Conservation (phyloP, 2,888 invertebrate species). For the Tetranychus truncatus region DNA sequence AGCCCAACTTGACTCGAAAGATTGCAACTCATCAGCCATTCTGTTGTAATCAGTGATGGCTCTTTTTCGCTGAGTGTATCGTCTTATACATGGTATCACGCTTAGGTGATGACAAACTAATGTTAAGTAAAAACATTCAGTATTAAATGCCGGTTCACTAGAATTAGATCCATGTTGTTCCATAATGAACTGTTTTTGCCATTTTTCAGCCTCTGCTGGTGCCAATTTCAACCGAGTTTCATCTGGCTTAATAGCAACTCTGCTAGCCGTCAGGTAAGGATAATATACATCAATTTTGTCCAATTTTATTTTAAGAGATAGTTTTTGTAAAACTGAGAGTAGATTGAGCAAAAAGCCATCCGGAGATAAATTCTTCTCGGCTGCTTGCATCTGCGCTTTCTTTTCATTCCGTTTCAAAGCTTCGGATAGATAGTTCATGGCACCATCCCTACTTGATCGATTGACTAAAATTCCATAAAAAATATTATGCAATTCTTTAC, state of each 20-base stretch:
- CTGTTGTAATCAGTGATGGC: constrained; percentile 69
- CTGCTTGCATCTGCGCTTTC: constrained; percentile 55
- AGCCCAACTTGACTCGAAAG: constrained; percentile 42
- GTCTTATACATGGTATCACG: constrained; percentile 67
- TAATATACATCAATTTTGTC: constrained; percentile 72
- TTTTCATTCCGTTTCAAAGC: constrained; percentile 63
- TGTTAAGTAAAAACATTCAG: constrained; percentile 91
- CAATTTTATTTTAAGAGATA: constrained; percentile 67
- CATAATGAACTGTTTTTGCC: constrained; percentile 45
- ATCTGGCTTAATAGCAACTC: constrained; percentile 33
- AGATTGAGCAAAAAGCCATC: constrained; percentile 92
- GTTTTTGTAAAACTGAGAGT: constrained; percentile 67
- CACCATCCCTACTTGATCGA: constrained; percentile 54
- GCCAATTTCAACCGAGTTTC: constrained; percentile 60
- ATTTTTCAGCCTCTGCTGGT: constrained; percentile 57
- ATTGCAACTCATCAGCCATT: constrained; percentile 57
- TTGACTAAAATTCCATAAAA: constrained; percentile 67
- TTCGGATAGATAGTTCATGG: constrained; percentile 58
- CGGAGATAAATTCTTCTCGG: constrained; percentile 65
- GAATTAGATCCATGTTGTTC: constrained; percentile 34
- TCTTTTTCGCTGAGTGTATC: constrained; percentile 53
- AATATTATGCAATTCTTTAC: constrained; percentile 43
- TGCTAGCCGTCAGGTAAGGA: constrained; percentile 52
- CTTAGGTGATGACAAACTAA: constrained; percentile 82
- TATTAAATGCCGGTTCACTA: constrained; percentile 73